These are phyloP conservation scores for Amphiprion clarkii DNA, from an alignment of 2,797 vertebrate genomes.

Conservation along the genomic window DNA sequence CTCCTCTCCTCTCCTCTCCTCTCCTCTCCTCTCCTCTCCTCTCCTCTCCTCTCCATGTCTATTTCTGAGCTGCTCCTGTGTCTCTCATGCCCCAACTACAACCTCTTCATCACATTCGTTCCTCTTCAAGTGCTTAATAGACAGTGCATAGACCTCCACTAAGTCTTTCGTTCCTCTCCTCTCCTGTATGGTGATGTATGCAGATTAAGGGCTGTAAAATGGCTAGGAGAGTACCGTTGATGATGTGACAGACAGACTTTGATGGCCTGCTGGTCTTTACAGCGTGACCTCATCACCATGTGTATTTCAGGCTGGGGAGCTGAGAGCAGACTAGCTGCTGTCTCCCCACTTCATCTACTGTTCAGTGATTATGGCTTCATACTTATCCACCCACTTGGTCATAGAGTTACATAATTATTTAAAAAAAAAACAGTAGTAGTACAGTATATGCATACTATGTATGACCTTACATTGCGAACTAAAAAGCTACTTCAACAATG, in stretches of 20 bases:
- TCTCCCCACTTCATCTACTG: constrained; percentile 51
- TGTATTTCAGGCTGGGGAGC: constrained; percentile 52
- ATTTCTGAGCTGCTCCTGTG: constrained; percentile 54
- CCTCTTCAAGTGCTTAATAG: constrained; percentile 65
- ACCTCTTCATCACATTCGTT: constrained; percentile 57
- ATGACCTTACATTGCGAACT: constrained; percentile 20
- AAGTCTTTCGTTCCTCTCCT: constrained; percentile 35
- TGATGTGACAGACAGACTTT: constrained; percentile 74
- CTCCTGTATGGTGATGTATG: constrained; percentile 65
- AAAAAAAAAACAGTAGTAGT: not conserved
- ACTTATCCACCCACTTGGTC: constrained; percentile 52
- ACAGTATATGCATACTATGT: not conserved
- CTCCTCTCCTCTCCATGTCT: constrained; percentile 38
- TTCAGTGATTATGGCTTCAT: constrained; percentile 51
- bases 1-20: not conserved
- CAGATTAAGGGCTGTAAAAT: constrained; percentile 64
- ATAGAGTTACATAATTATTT: constrained; percentile 17
- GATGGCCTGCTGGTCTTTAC: constrained; percentile 74
- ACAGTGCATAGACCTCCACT: constrained; percentile 38
- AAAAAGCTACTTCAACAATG: constrained; percentile 33
- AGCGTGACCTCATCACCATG: constrained; percentile 75
- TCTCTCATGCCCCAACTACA: constrained; percentile 9
- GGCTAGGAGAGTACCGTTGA: constrained; percentile 57
- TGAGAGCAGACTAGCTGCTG: constrained; percentile 42
- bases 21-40: constrained; percentile 5